A percentile compares a stretch with the other conserved stretches of the same genome.
Conservation (phyloP, 2,888 invertebrate species). For the Limnephilus rhombicus region DNA sequence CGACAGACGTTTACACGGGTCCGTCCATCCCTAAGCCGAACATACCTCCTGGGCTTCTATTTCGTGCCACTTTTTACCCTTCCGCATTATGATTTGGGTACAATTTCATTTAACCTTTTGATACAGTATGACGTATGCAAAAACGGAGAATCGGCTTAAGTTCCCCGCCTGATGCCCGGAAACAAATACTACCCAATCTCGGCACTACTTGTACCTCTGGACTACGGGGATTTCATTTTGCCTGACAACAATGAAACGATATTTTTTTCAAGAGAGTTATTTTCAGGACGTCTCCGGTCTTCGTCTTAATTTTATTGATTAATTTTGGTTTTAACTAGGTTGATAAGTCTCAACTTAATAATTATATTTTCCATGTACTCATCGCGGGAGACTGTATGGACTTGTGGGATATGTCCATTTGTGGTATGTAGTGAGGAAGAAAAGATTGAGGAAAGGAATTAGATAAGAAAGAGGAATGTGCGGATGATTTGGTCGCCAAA, state of each 20-base stretch:
- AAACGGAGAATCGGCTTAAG: constrained; percentile 53
- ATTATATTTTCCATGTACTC: too few species aligned
- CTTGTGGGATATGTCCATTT: too few species aligned
- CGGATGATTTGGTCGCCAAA: too few species aligned
- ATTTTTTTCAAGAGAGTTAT: neutral
- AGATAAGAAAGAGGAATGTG: too few species aligned
- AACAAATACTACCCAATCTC: constrained; percentile 49
- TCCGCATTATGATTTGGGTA: constrained; percentile 54
- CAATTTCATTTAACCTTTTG: constrained; percentile 64
- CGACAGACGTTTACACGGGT: constrained; percentile 36
- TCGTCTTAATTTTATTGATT: neutral
- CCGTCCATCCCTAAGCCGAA: constrained; percentile 17
- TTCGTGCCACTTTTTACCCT: constrained; percentile 11
- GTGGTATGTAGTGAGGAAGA: too few species aligned
- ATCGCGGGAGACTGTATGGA: too few species aligned
- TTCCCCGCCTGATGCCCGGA: constrained; percentile 29
- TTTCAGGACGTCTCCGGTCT: neutral
- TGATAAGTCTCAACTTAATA: neutral
- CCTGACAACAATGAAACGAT: constrained; percentile 5
- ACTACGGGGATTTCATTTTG: constrained; percentile 18
- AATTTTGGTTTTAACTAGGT: neutral
- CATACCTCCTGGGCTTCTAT: neutral
- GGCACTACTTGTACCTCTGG: constrained; percentile 4
- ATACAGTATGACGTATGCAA: constrained; percentile 63
- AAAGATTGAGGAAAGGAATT: too few species aligned